Base-by-base conservation (phyloP, 2,888 invertebrate species). In the Lasioglossum oenotherae region DNA sequence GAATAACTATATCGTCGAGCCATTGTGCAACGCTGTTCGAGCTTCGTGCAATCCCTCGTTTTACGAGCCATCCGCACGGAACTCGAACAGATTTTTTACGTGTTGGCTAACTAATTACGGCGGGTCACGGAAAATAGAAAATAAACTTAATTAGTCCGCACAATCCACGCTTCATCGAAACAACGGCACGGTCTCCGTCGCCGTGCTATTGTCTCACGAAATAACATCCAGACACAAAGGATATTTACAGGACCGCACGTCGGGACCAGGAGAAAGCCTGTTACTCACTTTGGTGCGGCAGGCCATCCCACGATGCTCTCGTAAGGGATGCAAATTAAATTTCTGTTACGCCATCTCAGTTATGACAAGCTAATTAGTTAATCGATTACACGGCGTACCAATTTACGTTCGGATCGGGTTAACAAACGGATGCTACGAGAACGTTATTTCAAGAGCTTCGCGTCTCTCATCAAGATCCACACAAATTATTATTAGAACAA, bases 101-200 rank as follows among this genome's bases (percentile, higher is more conserved):
- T n/a, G 31, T 31, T 46, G 53, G 12, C 49, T 49, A 38, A 44
- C 57, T 49, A 35, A 19, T 19, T 69, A 27, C 12, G 60, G 14
- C n/a, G 31, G 57, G 46, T 67, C 69, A 44, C n/a, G 44, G 57
- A 72, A 82, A 81, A 80, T 72, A 74, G 60, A 31, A 31, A 77
- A 85, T 76, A 73, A 83, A 80, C 87, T 89, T 84, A 90, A 90
- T 90, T 87, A 87, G 86, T 84, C 57, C 67, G 16, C 78, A 46
- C 69, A 71, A 79, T 82, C 31, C 14, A 6, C 16, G 31, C 14
- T 27, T 60, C 14, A 4, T 16, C 46, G 4, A 46, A 46, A 46
- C 46, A 46, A 46, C 16, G 16, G 46, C 46, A 46, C 46, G 46
- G 4, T 16, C 46, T 16, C 16, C 46, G 16, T 46, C 1, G 88